These are phyloP conservation scores for Ammodytes dubius DNA, from an alignment of 2,113 vertebrate genomes.

Conservation along the genomic window DNA sequence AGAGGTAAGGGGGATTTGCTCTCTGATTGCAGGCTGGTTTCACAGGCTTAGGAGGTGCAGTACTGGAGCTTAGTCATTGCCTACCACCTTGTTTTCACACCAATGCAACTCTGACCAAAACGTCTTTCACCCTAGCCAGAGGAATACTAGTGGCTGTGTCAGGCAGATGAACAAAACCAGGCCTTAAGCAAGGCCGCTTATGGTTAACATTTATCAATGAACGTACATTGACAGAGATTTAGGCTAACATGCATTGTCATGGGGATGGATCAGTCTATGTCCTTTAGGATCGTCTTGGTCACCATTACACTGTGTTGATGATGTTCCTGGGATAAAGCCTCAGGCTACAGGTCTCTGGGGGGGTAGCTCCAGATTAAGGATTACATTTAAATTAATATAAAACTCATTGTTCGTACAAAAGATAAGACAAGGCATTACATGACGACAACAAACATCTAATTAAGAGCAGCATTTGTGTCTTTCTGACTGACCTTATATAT, in stretches of 20 bases:
- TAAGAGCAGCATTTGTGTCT: constrained; percentile 19
- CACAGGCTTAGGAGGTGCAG: constrained; percentile 21
- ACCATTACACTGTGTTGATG: constrained; percentile 6
- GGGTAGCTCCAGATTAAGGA: background rate
- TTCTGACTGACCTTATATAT: constrained; percentile 40
- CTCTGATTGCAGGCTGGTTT: constrained; percentile 42
- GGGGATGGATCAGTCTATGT: background rate
- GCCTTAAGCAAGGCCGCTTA: background rate
- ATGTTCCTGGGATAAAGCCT: background rate
- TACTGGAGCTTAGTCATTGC: constrained; percentile 29
- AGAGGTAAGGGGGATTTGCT: constrained; percentile 53
- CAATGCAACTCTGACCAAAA: constrained; percentile 1
- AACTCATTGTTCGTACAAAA: constrained; percentile 4
- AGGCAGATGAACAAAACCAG: background rate
- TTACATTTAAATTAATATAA: constrained; percentile 11
- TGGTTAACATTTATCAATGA: background rate
- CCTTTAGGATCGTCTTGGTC: background rate
- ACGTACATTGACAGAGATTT: background rate
- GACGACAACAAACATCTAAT: constrained; percentile 32
- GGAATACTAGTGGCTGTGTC: background rate
- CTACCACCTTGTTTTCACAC: constrained; percentile 35
- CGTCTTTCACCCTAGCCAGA: constrained; percentile 1
- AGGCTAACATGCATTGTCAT: background rate
- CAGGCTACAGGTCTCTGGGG: background rate
- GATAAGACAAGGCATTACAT: constrained; percentile 16